Base-by-base conservation (phyloP, 2,113 vertebrate species). In the Connochaetes taurinus region DNA sequence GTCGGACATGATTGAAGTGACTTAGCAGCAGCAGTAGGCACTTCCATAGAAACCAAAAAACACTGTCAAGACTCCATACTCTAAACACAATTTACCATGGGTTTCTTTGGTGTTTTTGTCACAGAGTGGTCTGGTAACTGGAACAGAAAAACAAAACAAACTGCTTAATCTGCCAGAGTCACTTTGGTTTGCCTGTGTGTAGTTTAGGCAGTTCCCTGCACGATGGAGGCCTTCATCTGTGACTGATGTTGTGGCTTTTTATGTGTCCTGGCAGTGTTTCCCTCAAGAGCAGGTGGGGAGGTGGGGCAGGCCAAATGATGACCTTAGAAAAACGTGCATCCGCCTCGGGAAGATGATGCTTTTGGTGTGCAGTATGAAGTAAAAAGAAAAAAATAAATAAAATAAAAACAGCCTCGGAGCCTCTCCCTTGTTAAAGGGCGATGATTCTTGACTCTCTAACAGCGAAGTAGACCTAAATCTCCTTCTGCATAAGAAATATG, bases 141-240 rank as follows among this genome's bases (percentile, higher is more conserved):
- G 50, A 94, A 57, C 53, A 52, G 45, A 83, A 93, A 85, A 80
- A n/a, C 62, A 33, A n/a, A 87, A 81, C 19, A 40, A 95, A 57
- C 62, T 43, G 52, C 43, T 21, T 53, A n/a, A 52, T 58, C 57
- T 52, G 53, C 27, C 58, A 27, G 50, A 82, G 62, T 90, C 55
- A 14, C 45, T 85, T 55, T 86, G 58, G 6, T 92, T 92, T 92
- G 17, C 11, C 9, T 64, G 5, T 36, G 89, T 81, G 71, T 71
- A 62, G 84, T 78, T 74, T 85, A 33, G 19, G 45, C 62, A 60
- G 2, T 43, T 88, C 36, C 52, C 29, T 45, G 36, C 17, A 13
- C 6, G 31, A n/a, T 13, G 29, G 60, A 83, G 50, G 71, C 33
- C 43, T 93, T 40, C 29, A n/a, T 62, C 74, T 83, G n/a, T 47